Percentiles rank a stretch among this genome's conserved stretches.
Evolutionary conservation across 2,888 invertebrate genomes (phyloP).

Genomic region (Cephalotes varians): DNA sequence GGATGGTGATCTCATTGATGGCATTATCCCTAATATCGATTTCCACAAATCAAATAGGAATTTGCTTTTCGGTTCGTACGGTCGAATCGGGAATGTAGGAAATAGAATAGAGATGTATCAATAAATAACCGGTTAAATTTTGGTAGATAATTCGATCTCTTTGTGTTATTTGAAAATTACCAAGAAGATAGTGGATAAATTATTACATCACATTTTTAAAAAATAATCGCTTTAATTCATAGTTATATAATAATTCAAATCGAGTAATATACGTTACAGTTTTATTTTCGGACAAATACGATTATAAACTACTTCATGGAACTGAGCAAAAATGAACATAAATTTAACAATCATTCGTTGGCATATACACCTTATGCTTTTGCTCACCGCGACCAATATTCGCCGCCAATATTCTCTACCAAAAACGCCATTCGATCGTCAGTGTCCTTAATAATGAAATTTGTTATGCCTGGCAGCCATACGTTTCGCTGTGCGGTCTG

Average conservation of each 20-base stretch:
- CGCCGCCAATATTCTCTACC: background rate
- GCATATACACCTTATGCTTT: background rate
- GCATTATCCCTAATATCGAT: conserved; percentile 30
- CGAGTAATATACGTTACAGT: background rate
- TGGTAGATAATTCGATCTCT: background rate
- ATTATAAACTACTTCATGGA: background rate
- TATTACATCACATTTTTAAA: background rate
- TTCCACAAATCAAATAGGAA: conserved; percentile 38
- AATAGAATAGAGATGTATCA: background rate
- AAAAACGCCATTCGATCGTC: conserved; percentile 41
- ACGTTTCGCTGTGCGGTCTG: conserved; percentile 64
- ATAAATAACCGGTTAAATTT: background rate
- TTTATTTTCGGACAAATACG: background rate
- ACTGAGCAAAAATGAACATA: background rate
- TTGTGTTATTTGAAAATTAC: background rate
- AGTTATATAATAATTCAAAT: background rate
- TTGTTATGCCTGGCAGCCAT: conserved; percentile 49
- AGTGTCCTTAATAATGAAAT: conserved; percentile 59
- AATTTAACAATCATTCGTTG: background rate
- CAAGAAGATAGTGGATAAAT: background rate
- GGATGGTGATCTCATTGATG: conserved; percentile 25
- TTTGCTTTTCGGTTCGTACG: conserved; percentile 15
- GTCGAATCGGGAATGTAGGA: background rate
- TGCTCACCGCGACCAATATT: conserved; percentile 3
- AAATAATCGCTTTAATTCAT: background rate